Evolutionary conservation across 2,888 invertebrate genomes (phyloP).

Genomic region (Neoitamus cyanurus): DNA sequence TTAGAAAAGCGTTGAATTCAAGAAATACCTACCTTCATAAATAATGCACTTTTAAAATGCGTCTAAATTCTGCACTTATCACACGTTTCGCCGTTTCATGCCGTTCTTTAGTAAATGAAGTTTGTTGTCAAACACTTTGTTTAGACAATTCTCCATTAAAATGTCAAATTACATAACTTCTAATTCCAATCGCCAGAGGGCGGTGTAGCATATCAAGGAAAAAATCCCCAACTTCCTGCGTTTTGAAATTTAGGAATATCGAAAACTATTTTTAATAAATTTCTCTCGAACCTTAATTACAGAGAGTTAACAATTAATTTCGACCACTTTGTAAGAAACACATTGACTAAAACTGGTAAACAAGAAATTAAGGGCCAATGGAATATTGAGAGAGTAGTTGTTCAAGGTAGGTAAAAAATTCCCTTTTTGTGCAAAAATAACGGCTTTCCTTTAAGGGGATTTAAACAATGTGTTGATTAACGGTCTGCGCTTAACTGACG

Average conservation of each 20-base stretch:
- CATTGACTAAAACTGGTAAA: conserved; percentile 64
- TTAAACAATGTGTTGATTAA: conserved; percentile 66
- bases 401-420: conserved; percentile 53
- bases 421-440: too few relatives aligned
- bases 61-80: background rate
- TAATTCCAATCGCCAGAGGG: background rate
- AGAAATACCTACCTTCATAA: too few relatives aligned
- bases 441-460: conserved; percentile 57
- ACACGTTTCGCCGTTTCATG: background rate
- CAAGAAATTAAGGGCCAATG: conserved; percentile 66
- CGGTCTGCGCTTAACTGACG: conserved; percentile 67
- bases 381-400: conserved; percentile 56
- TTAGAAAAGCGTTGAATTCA: too few relatives aligned
- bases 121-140: background rate
- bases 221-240: background rate
- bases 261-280: too few relatives aligned
- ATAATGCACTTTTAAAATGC: background rate
- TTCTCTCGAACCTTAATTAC: too few relatives aligned
- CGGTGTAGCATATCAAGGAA: background rate
- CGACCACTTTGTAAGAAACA: conserved; percentile 64
- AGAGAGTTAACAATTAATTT: conserved; percentile 61
- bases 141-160: background rate
- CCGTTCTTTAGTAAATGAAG: background rate
- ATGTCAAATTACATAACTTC: background rate
- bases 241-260: too few relatives aligned